Evolutionary conservation across 1,140 invertebrate species (phyloP).

Genomic region (Periplaneta americana): DNA sequence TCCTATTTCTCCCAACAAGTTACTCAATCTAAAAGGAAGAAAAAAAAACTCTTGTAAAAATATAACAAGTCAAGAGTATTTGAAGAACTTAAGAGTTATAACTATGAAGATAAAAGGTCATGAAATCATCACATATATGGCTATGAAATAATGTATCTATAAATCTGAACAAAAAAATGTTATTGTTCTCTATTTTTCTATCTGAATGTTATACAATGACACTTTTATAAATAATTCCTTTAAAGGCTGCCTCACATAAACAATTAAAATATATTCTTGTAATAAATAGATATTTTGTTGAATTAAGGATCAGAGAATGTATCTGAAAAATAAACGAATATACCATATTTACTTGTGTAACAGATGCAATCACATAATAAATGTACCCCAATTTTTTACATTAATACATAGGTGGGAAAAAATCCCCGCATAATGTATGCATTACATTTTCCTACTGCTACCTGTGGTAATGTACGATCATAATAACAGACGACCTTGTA

Average conservation of each 20-base stretch:
- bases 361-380: no score
- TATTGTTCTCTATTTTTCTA: neutral
- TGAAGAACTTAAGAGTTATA: neutral
- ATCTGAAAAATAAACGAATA: no score
- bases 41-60: neutral
- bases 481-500: no score
- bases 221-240: neutral
- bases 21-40: conserved; percentile 32
- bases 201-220: neutral
- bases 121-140: neutral
- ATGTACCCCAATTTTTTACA: no score
- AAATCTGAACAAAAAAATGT: neutral
- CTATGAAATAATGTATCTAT: neutral
- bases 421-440: no score
- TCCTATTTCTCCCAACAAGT: conserved; percentile 50
- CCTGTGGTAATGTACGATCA: no score
- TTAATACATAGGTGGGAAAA: no score
- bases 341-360: no score
- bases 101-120: neutral
- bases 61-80: neutral
- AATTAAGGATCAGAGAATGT: neutral
- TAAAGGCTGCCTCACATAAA: neutral
- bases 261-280: neutral
- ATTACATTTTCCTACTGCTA: no score
- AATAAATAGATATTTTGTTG: neutral